Evolutionary conservation across 2,797 vertebrate species (phyloP).

Genomic region (Lepus oiostolus): DNA sequence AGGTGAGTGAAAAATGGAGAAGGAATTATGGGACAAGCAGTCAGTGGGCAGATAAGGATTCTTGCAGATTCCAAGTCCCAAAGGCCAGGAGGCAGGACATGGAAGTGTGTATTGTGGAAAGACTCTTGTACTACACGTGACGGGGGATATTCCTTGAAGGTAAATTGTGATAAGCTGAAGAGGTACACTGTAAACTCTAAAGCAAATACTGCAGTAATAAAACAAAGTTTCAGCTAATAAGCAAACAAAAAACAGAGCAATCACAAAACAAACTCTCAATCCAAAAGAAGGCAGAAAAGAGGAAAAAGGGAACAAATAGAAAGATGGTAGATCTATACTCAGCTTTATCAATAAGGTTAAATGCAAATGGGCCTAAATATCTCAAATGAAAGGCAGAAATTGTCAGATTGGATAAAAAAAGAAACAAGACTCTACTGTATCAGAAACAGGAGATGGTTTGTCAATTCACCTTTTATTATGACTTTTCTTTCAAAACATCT

Average conservation of each 20-base stretch:
- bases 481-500: conserved; percentile 62
- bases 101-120: background rate
- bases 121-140: conserved; percentile 1
- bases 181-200: conserved; percentile 31
- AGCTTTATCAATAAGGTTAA: background rate
- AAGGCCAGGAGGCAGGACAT: background rate
- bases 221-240: conserved; percentile 50
- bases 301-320: conserved; percentile 19
- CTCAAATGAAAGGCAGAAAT: conserved; percentile 17
- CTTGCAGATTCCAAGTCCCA: conserved; percentile 9
- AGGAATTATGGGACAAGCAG: conserved; percentile 15
- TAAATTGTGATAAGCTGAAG: conserved; percentile 54
- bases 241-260: conserved; percentile 29
- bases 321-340: conserved; percentile 35
- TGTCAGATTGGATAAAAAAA: conserved; percentile 36
- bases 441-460: background rate
- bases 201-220: conserved; percentile 60
- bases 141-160: conserved; percentile 52
- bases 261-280: conserved; percentile 19
- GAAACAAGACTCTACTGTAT: conserved; percentile 1
- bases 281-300: conserved; percentile 44
- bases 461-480: conserved; percentile 47
- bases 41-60: background rate
- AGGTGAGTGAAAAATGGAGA: conserved; percentile 36
- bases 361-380: conserved; percentile 27